These are phyloP conservation scores for Macrophya annulata DNA, from an alignment of 2,888 invertebrate species.

Conservation along the genomic window DNA sequence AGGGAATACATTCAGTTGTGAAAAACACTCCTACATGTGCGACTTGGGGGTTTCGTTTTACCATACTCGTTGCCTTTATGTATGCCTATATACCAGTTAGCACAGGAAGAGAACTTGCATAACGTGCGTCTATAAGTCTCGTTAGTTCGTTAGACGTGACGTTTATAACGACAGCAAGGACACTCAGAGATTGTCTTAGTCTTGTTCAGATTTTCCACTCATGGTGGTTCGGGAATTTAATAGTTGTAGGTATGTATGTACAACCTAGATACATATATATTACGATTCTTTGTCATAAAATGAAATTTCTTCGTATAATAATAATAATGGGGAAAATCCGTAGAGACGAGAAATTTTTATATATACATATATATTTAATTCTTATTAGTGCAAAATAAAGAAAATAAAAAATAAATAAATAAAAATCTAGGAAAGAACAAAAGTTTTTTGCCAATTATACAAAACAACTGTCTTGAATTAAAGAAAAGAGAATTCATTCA, in stretches of 20 bases:
- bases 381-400: no score
- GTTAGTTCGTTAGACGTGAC: constrained; percentile 30
- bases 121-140: constrained; percentile 17
- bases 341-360: no score
- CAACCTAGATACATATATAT: no score
- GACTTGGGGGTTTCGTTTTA: background rate
- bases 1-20: background rate
- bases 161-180: constrained; percentile 37
- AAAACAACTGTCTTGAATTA: background rate
- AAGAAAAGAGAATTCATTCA: background rate
- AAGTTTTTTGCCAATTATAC: background rate
- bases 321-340: no score
- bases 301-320: background rate
- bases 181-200: constrained; percentile 41
- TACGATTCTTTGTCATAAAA: background rate
- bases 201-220: background rate
- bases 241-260: no score
- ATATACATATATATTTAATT: background rate
- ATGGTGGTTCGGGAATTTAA: background rate
- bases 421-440: background rate
- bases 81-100: background rate
- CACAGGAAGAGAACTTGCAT: constrained; percentile 28
- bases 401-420: background rate
- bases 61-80: background rate
- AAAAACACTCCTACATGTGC: background rate